Evolutionary conservation across 2,888 invertebrate species (phyloP).

Genomic region (Spodoptera littoralis): DNA sequence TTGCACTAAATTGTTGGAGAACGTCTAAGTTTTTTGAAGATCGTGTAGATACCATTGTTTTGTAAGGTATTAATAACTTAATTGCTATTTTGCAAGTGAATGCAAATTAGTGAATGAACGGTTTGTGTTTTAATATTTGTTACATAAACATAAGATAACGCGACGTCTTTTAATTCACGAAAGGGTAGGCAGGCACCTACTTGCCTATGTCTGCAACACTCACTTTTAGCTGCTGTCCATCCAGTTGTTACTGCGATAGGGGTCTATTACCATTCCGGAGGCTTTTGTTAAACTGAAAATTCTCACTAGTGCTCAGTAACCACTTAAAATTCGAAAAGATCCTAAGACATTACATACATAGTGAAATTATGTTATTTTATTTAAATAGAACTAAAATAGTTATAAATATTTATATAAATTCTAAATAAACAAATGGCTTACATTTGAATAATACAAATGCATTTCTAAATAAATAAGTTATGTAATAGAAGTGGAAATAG

Average conservation of each 20-base stretch:
- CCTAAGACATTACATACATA: too few relatives aligned
- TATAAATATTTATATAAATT: too few relatives aligned
- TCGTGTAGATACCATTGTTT: conserved; percentile 32
- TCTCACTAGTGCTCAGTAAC: too few relatives aligned
- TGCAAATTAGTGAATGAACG: conserved; percentile 29
- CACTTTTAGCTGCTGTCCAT: too few relatives aligned
- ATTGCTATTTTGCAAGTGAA: conserved; percentile 38
- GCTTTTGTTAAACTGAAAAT: too few relatives aligned
- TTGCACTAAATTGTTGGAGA: too few relatives aligned
- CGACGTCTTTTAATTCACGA: too few relatives aligned
- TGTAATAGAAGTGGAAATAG: conserved; percentile 22
- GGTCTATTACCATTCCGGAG: too few relatives aligned
- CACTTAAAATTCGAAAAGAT: too few relatives aligned
- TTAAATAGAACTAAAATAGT: not conserved
- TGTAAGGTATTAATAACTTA: conserved; percentile 28
- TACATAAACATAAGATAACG: conserved; percentile 3
- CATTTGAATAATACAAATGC: conserved; percentile 18
- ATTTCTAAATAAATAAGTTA: conserved; percentile 26
- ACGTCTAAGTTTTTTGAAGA: conserved; percentile 10
- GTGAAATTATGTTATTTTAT: not conserved
- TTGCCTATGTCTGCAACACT: too few relatives aligned
- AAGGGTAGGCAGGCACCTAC: too few relatives aligned
- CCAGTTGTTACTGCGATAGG: too few relatives aligned
- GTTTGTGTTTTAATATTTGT: conserved; percentile 12
- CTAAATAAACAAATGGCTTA: not conserved